These are phyloP conservation scores for Chloropsis cyanopogon DNA, from an alignment of 2,113 vertebrate species.

Conservation along the genomic window DNA sequence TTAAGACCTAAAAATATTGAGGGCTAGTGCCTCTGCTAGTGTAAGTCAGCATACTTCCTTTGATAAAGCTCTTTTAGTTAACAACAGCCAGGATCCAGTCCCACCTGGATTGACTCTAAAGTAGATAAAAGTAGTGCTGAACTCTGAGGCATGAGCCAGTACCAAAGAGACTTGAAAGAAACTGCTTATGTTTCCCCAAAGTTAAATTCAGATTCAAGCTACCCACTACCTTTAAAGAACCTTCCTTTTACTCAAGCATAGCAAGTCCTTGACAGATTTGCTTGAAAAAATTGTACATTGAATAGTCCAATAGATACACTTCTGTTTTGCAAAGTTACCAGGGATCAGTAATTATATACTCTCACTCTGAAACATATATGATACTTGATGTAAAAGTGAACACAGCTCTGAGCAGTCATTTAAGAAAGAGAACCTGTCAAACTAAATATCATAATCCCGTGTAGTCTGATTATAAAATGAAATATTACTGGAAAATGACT, in stretches of 20 bases:
- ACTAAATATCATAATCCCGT: not conserved
- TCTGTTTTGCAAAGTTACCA: not conserved
- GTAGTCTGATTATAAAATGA: not conserved
- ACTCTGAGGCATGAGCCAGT: not conserved
- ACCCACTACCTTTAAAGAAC: not conserved
- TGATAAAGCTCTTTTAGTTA: not conserved
- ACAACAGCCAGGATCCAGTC: not conserved
- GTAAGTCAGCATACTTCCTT: not conserved
- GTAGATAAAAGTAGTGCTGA: conserved; percentile 46
- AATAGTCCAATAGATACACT: not conserved
- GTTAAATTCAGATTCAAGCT: not conserved
- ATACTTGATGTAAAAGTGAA: not conserved
- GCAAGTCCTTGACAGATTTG: not conserved
- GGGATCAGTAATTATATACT: not conserved
- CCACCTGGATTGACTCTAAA: not conserved
- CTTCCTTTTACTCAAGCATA: not conserved
- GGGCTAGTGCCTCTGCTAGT: not conserved
- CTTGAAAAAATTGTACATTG: not conserved
- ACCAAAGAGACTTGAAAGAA: conserved; percentile 40
- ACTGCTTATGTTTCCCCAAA: not conserved
- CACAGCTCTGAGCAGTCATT: not conserved
- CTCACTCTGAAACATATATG: not conserved
- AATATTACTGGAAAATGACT: not conserved
- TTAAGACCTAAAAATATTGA: conserved; percentile 27
- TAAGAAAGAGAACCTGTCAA: not conserved